These are phyloP conservation scores for Cheilosia scutellata DNA, from an alignment of 2,888 invertebrate genomes.

Conservation along the genomic window DNA sequence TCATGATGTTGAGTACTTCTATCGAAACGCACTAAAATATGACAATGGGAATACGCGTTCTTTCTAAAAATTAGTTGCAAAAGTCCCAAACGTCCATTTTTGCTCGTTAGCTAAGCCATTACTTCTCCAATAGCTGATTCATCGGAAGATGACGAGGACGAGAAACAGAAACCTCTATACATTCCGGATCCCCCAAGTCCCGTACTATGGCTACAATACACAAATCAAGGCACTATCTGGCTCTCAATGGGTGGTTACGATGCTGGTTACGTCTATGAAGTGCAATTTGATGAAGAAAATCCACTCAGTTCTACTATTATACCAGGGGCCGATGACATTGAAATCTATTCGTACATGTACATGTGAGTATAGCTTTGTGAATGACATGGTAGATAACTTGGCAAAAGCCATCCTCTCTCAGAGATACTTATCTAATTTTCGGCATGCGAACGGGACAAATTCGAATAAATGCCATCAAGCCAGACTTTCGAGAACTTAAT, in stretches of 20 bases:
- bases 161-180: constrained; percentile 85
- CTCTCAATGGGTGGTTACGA: constrained; percentile 88
- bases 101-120: neutral
- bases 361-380: constrained; percentile 83
- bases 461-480: constrained; percentile 85
- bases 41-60: too few species aligned
- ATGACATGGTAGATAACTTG: too few species aligned
- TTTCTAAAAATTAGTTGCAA: too few species aligned
- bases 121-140: constrained; percentile 84
- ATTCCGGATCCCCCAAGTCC: constrained; percentile 86
- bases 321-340: constrained; percentile 85
- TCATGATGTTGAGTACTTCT: too few species aligned
- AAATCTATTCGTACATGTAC: constrained; percentile 86
- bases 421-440: constrained; percentile 86
- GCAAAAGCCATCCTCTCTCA: constrained; percentile 74
- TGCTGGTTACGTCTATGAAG: constrained; percentile 88
- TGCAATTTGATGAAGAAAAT: constrained; percentile 83
- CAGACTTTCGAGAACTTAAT: constrained; percentile 85
- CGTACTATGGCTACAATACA: constrained; percentile 86
- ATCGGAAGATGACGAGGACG: constrained; percentile 84
- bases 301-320: constrained; percentile 85
- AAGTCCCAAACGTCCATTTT: neutral
- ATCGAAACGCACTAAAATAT: too few species aligned
- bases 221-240: constrained; percentile 85
- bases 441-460: constrained; percentile 87